A percentile compares a stretch with the other conserved stretches of the same genome.
These are phyloP conservation scores for Streptopelia turtur DNA, from an alignment of 2,797 vertebrate species.

Conservation along the genomic window DNA sequence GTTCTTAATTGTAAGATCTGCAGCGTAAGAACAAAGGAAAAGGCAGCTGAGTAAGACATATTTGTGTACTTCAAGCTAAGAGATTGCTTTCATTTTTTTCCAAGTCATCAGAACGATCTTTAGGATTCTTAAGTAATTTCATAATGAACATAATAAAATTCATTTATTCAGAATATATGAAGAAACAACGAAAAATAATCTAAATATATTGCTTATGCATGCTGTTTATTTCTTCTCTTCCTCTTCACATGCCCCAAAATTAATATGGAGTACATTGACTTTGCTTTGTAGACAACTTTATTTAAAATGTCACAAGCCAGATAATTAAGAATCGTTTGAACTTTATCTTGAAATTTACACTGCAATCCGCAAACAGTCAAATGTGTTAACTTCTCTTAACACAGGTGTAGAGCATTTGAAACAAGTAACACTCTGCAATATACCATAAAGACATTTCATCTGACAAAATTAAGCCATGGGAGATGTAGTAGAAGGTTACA, in stretches of 20 bases:
- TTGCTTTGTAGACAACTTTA: not conserved
- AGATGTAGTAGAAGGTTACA: slow-evolving; percentile 64
- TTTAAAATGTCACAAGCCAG: slow-evolving; percentile 22
- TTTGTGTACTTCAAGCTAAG: not conserved
- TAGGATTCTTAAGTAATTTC: not conserved
- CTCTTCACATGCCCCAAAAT: not conserved
- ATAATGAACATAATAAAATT: not conserved
- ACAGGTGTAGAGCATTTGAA: slow-evolving; percentile 6
- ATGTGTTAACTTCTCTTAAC: slow-evolving; percentile 31
- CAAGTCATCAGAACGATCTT: not conserved
- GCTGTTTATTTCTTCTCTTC: not conserved
- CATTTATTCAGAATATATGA: not conserved
- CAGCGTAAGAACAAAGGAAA: not conserved
- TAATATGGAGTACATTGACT: not conserved
- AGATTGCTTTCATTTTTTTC: not conserved
- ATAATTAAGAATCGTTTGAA: slow-evolving; percentile 34
- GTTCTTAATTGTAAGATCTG: not conserved
- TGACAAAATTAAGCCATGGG: slow-evolving; percentile 63
- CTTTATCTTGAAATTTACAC: slow-evolving; percentile 29
- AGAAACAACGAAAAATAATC: not conserved
- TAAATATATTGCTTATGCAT: not conserved
- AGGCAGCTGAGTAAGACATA: not conserved
- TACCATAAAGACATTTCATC: slow-evolving; percentile 59
- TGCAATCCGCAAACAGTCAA: slow-evolving; percentile 15
- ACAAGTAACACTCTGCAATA: slow-evolving; percentile 35